Conservation (phyloP, 1,140 invertebrate species). For the Cotesia chilonis region DNA sequence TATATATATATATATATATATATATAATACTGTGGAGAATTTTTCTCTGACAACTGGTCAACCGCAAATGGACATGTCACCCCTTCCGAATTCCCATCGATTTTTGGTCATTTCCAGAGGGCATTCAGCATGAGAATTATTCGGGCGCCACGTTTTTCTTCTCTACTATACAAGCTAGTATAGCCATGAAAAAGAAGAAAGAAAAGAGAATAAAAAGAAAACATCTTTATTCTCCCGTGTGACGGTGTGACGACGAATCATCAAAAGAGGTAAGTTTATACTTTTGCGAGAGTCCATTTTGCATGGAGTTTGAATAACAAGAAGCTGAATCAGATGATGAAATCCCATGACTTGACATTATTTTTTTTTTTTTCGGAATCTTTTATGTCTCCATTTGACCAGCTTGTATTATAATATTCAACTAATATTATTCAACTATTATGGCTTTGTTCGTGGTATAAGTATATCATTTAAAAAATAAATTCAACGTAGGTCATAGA, state of each 20-base stretch:
- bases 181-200: conserved; percentile 12
- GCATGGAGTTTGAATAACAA: conserved; percentile 21
- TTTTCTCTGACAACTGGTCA: conserved; percentile 56
- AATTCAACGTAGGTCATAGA: background rate
- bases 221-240: conserved; percentile 53
- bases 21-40: conserved; percentile 7
- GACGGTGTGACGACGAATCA: conserved; percentile 37
- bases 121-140: conserved; percentile 31
- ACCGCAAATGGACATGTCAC: conserved; percentile 66
- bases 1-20: too few species aligned
- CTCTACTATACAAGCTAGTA: conserved; percentile 31
- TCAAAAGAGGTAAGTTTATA: conserved; percentile 55
- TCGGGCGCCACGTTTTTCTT: conserved; percentile 46
- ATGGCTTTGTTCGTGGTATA: too few species aligned
- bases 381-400: background rate
- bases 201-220: conserved; percentile 37
- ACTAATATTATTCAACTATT: too few species aligned
- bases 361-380: conserved; percentile 12
- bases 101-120: conserved; percentile 49
- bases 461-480: background rate
- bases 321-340: conserved; percentile 37
- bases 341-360: conserved; percentile 33
- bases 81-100: conserved; percentile 58
- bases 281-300: conserved; percentile 52
- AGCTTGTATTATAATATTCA: background rate